phyloP scores from a whole-genome alignment of 2,797 vertebrate species.

The Sarcophilus harrisii region DNA sequence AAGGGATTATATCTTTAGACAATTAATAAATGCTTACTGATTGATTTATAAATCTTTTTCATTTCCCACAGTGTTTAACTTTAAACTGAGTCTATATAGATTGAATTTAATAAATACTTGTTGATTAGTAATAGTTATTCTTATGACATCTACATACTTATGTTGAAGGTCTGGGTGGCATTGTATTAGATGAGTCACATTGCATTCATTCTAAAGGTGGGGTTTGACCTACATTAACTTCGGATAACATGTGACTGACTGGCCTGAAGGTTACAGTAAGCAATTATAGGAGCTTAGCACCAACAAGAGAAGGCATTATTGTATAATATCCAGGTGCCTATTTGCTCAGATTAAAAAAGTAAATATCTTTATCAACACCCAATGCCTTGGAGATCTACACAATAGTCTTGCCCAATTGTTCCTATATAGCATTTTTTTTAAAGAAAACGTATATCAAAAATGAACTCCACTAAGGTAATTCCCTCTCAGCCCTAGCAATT shows the following conservation, averaged over 20 bases:
- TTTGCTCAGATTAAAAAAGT: background rate
- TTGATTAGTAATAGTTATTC: background rate
- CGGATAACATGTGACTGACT: constrained; percentile 3
- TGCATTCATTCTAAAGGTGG: constrained; percentile 13
- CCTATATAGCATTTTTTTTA: constrained; percentile 19
- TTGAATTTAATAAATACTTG: background rate
- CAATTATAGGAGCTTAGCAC: constrained; percentile 8
- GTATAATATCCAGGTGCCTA: background rate
- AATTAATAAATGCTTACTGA: background rate
- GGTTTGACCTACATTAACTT: background rate
- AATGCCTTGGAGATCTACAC: background rate
- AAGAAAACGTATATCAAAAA: constrained; percentile 30
- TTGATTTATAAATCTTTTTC: background rate
- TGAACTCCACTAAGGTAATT: constrained; percentile 22
- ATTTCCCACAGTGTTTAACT: background rate
- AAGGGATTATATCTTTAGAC: background rate
- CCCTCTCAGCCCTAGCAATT: background rate
- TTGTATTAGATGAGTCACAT: constrained; percentile 6
- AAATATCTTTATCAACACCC: constrained; percentile 8
- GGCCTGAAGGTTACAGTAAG: background rate
- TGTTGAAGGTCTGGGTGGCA: background rate
- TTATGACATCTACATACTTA: constrained; percentile 1
- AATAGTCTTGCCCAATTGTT: constrained; percentile 11
- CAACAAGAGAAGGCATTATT: constrained; percentile 13
- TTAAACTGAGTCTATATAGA: background rate